Evolutionary conservation across 2,797 vertebrate genomes (phyloP).

Genomic region (Toxotes lorentzi): DNA sequence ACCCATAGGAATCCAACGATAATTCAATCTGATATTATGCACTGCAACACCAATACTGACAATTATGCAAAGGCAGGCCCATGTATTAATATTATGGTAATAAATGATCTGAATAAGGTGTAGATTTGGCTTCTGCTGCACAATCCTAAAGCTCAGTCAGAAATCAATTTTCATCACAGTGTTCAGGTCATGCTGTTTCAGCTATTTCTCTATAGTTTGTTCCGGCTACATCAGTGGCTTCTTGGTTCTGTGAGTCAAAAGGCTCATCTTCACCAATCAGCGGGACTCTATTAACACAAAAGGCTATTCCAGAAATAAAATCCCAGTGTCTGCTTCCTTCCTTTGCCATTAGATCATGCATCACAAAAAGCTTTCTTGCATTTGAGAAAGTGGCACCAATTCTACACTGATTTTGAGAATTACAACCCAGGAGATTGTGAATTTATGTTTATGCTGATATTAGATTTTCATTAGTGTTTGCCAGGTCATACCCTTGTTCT

Average conservation of each 20-base stretch:
- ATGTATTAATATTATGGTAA: slow-evolving; percentile 37
- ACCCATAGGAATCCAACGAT: slow-evolving; percentile 33
- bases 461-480: slow-evolving; percentile 7
- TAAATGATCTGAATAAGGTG: slow-evolving; percentile 41
- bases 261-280: slow-evolving; percentile 26
- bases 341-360: background rate
- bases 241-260: slow-evolving; percentile 39
- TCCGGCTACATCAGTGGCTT: slow-evolving; percentile 16
- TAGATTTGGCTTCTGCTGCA: slow-evolving; percentile 36
- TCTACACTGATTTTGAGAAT: background rate
- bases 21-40: slow-evolving; percentile 21
- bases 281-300: slow-evolving; percentile 31
- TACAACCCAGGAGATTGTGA: background rate
- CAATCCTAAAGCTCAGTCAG: slow-evolving; percentile 34
- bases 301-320: slow-evolving; percentile 18
- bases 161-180: slow-evolving; percentile 51
- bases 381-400: background rate
- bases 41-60: slow-evolving; percentile 3
- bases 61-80: slow-evolving; percentile 9
- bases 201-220: slow-evolving; percentile 24
- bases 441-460: slow-evolving; percentile 16
- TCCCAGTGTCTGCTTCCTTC: background rate
- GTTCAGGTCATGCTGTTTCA: slow-evolving; percentile 50
- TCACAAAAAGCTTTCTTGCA: background rate
- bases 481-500: slow-evolving; percentile 26